phyloP scores from a whole-genome alignment of 2,888 invertebrate species.

The Mycalesis mineus region DNA sequence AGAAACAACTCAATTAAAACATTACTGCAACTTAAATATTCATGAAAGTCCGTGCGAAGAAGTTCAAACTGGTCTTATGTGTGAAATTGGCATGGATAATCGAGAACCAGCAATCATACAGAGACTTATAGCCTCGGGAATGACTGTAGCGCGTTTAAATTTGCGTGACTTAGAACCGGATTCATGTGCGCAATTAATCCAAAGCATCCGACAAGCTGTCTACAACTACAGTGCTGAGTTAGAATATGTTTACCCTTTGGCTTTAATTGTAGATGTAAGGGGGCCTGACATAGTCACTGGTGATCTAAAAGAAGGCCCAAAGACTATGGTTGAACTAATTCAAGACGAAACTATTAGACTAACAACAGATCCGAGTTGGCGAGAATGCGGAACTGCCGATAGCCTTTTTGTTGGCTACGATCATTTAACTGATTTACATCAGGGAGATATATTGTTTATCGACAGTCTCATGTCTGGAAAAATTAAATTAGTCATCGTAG shows the following conservation, averaged over 20 bases:
- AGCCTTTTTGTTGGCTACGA: constrained; percentile 77
- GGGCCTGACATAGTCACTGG: constrained; percentile 66
- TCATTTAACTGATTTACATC: constrained; percentile 67
- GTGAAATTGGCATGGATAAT: constrained; percentile 61
- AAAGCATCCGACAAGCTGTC: constrained; percentile 68
- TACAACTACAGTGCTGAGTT: constrained; percentile 69
- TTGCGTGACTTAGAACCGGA: constrained; percentile 64
- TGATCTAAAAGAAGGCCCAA: constrained; percentile 60
- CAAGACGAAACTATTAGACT: constrained; percentile 61
- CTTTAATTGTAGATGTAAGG: constrained; percentile 60
- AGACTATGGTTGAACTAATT: constrained; percentile 51
- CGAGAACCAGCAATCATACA: constrained; percentile 61
- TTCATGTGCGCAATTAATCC: constrained; percentile 61
- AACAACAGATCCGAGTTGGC: constrained; percentile 73
- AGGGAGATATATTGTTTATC: constrained; percentile 69
- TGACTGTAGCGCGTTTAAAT: constrained; percentile 68
- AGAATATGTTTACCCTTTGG: constrained; percentile 71
- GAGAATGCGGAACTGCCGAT: constrained; percentile 73
- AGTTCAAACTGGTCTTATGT: constrained; percentile 67
- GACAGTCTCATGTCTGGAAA: constrained; percentile 61
- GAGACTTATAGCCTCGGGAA: constrained; percentile 65
- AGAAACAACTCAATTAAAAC: constrained; percentile 52
- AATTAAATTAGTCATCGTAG: constrained; percentile 53
- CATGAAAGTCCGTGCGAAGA: constrained; percentile 63
- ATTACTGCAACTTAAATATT: constrained; percentile 55